Evolutionary conservation across 2,113 vertebrate species (phyloP).

Genomic region (Eurystomus gularis): DNA sequence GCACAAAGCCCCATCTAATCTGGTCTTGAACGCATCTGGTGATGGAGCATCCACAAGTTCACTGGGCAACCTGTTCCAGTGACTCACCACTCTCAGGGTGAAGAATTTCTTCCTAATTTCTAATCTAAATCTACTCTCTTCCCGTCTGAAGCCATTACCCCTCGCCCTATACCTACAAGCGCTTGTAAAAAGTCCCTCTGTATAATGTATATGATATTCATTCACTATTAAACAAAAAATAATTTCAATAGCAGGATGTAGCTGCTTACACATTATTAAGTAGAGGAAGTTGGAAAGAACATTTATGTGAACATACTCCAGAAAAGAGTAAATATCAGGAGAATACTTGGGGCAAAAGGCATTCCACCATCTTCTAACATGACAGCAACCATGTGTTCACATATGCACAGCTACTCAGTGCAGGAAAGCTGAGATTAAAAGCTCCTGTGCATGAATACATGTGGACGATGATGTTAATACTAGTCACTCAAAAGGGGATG

Average conservation of each 20-base stretch:
- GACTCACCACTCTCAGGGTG: no score
- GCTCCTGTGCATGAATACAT: neutral
- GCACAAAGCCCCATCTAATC: no score
- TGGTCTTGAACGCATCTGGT: no score
- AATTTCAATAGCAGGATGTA: neutral
- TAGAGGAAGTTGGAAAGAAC: neutral
- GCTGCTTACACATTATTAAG: neutral
- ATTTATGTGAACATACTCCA: neutral
- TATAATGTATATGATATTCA: neutral
- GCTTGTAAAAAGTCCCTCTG: no score
- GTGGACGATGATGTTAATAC: neutral
- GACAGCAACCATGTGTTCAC: neutral
- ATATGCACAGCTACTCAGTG: neutral
- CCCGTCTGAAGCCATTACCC: no score
- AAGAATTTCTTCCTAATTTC: no score
- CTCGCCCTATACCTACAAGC: no score
- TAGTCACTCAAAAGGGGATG: neutral
- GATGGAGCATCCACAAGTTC: no score
- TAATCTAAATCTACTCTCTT: no score
- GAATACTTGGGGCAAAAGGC: neutral
- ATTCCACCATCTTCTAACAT: neutral
- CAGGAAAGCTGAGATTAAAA: constrained; percentile 17
- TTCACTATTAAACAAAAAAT: neutral
- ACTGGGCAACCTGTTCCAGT: no score
- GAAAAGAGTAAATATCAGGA: neutral